Base-by-base conservation (phyloP, 1,140 invertebrate species). In the Gryon sp. region DNA sequence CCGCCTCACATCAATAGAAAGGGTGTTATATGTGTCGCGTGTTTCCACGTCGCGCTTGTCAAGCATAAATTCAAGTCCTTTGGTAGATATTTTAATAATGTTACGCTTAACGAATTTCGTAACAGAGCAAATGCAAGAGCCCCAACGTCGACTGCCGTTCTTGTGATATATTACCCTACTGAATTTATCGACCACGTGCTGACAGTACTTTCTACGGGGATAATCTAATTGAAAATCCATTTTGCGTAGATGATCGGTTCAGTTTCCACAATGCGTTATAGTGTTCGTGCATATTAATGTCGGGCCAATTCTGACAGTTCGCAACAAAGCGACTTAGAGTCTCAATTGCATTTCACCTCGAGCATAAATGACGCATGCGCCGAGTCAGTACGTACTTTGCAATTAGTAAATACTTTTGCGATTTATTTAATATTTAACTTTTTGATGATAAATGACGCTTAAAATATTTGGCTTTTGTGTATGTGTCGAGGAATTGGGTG, bases 221-320 rank as follows among this genome's bases (percentile, higher is more conserved):
- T 79, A 68, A 83, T 84, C 76, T 82, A 83, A 84, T 84, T 82
- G 81, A 82, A 80, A 84, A 84, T 82, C 76, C 79, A 83, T 83
- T 80, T 66, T 62, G 80, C 79, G 66, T 59, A 69, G 46, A 62
- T 36, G 52, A 75, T 66, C 65, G 45, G 41, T 78, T 66, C 48
- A 40, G 60, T 76, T 77, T 72, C 55, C 62, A 72, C 55, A 53
- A 50, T 59, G 32, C 53, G 28, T 55, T 70, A 36, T 50, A 43
- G 38, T 32, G 24, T 19, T 45, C 26, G 52, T 59, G 65, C 45
- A 53, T 76, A 63, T 57, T 50, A 59, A 75, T 66, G 16, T 12
- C n/a, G n/a, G n/a, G 43, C 26, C 26, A 19, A 60, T 69, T 69
- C 16, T 38, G 20, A 24, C 20, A 19, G 18, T 26, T 24, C 14